Evolutionary conservation across 2,888 invertebrate genomes (phyloP).

Genomic region (Aphrophora alni): DNA sequence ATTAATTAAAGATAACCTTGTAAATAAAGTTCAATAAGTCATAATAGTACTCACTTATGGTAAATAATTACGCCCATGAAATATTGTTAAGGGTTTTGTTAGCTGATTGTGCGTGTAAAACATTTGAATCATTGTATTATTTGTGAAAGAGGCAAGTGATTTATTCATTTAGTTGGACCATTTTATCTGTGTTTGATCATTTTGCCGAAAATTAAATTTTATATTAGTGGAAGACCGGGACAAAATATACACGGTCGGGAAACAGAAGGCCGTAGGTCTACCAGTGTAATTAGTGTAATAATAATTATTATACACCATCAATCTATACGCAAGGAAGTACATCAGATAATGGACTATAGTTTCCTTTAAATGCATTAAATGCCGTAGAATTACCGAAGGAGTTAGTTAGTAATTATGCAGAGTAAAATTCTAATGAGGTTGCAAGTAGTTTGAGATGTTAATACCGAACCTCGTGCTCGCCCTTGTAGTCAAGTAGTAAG

Average conservation of each 20-base stretch:
- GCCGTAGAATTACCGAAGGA: conserved; percentile 25
- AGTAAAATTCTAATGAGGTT: not conserved
- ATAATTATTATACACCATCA: conserved; percentile 30
- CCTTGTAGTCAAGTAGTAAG: no score
- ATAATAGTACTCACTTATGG: no score
- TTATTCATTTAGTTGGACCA: no score
- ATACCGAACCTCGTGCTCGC: not conserved
- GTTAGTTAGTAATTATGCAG: not conserved
- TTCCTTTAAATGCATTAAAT: conserved; percentile 34
- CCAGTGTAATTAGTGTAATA: conserved; percentile 19
- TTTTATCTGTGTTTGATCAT: not conserved
- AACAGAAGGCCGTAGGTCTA: not conserved
- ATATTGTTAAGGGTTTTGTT: no score
- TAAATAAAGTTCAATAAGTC: no score
- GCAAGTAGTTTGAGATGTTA: conserved; percentile 2
- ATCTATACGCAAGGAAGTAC: conserved; percentile 31
- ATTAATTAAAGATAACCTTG: no score
- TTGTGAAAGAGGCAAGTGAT: no score
- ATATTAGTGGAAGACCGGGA: not conserved
- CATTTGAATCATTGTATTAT: no score
- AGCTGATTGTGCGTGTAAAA: no score
- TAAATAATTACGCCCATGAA: no score
- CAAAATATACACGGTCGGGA: not conserved
- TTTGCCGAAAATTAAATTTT: not conserved
- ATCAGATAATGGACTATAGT: conserved; percentile 25